A percentile compares a stretch with the other conserved stretches of the same genome.
Conservation (phyloP, 2,113 vertebrate genomes). For the Guaruba guarouba region DNA sequence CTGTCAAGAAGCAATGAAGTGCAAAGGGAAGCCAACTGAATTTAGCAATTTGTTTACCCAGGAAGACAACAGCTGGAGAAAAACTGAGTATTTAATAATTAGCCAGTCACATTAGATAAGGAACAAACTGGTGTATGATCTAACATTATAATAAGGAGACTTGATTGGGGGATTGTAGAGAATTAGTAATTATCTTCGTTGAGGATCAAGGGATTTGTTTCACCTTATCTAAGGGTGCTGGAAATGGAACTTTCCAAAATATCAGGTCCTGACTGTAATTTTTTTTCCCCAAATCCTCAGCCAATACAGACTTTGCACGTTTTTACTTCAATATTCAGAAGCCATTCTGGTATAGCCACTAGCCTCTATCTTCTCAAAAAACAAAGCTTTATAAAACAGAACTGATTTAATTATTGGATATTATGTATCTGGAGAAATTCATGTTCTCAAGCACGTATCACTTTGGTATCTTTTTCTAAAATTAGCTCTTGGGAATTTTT, state of each 20-base stretch:
- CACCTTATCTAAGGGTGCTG: not conserved
- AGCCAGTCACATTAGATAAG: conserved; percentile 50
- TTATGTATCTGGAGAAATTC: not conserved
- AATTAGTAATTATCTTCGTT: conserved; percentile 54
- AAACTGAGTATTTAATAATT: conserved; percentile 68
- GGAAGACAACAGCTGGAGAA: conserved; percentile 67
- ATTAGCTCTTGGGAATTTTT: not conserved
- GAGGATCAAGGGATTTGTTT: conserved; percentile 25
- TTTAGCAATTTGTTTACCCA: conserved; percentile 65
- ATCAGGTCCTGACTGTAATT: not conserved
- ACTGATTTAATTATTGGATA: not conserved
- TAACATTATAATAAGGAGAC: conserved; percentile 52
- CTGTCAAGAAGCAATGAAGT: conserved; percentile 73
- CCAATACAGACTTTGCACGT: not conserved
- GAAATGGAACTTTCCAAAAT: not conserved
- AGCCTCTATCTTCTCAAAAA: not conserved
- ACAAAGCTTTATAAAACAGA: not conserved
- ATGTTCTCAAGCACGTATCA: not conserved
- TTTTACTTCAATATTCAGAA: not conserved
- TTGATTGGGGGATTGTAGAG: not conserved
- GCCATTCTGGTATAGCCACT: not conserved
- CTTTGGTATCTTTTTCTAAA: not conserved
- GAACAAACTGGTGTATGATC: conserved; percentile 13
- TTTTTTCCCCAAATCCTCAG: not conserved
- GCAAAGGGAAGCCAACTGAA: conserved; percentile 67